A percentile compares a stretch with the other conserved stretches of the same genome.
Evolutionary conservation across 2,888 invertebrate genomes (phyloP).

Genomic region (Seira ritae): DNA sequence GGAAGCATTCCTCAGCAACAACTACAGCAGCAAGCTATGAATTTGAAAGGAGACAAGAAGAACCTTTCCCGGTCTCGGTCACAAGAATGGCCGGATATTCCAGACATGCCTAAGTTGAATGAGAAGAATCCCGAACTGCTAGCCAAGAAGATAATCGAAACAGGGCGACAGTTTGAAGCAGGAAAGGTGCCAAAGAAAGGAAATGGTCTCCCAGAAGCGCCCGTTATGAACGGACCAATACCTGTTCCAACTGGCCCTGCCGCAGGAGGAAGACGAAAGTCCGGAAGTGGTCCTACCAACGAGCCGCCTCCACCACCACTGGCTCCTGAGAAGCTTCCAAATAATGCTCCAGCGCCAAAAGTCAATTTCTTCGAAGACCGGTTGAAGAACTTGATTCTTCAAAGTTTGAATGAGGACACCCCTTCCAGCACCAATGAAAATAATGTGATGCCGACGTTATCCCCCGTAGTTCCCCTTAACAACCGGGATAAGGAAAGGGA

Average conservation of each 20-base stretch:
- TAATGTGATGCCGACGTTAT: conserved; percentile 31
- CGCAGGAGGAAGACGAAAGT: conserved; percentile 47
- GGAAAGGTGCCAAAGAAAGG: conserved; percentile 79
- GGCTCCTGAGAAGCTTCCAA: conserved; percentile 40
- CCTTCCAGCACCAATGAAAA: conserved; percentile 40
- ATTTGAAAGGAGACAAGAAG: conserved; percentile 71
- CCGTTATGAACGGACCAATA: conserved; percentile 13
- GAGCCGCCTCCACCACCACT: conserved; percentile 13
- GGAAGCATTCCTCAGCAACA: conserved; percentile 74
- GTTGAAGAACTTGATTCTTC: conserved; percentile 90
- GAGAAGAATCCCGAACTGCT: conserved; percentile 94
- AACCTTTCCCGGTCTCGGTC: conserved; percentile 81
- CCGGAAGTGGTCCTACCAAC: conserved; percentile 44
- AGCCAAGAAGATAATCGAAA: conserved; percentile 92
- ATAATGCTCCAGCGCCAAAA: conserved; percentile 67
- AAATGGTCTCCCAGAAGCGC: conserved; percentile 11
- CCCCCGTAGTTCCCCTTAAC: conserved; percentile 11
- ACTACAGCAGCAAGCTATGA: conserved; percentile 69
- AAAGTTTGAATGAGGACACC: conserved; percentile 90
- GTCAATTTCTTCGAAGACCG: conserved; percentile 91
- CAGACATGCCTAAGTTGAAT: conserved; percentile 89
- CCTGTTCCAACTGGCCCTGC: conserved; percentile 27
- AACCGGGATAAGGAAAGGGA: background rate
- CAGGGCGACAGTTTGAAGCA: conserved; percentile 92
- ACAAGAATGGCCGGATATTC: conserved; percentile 94